phyloP scores from a whole-genome alignment of 2,113 vertebrate species.

The Platichthys stellatus region DNA sequence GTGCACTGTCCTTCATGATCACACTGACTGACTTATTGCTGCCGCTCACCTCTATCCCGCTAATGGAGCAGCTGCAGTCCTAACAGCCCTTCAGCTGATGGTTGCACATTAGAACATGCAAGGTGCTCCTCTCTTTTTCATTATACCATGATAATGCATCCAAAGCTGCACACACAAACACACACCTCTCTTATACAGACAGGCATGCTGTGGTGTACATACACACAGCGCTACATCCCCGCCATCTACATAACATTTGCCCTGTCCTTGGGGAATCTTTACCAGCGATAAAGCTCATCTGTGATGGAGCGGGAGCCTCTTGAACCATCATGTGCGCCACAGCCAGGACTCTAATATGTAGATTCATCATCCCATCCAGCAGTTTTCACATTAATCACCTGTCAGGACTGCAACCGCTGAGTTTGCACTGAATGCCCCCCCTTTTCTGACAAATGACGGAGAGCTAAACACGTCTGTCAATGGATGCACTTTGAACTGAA shows the following conservation, averaged over 20 bases:
- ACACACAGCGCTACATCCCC: constrained; percentile 13
- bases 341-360: constrained; percentile 59
- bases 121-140: constrained; percentile 57
- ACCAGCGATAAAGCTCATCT: constrained; percentile 35
- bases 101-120: constrained; percentile 65
- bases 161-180: constrained; percentile 20
- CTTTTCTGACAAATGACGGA: constrained; percentile 32
- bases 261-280: constrained; percentile 60
- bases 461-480: constrained; percentile 31
- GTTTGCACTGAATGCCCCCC: constrained; percentile 36
- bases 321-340: constrained; percentile 36
- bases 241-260: constrained; percentile 59
- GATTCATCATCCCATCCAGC: constrained; percentile 66
- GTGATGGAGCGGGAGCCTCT: constrained; percentile 33
- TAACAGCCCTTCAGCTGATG: constrained; percentile 72
- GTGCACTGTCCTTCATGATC: constrained; percentile 47
- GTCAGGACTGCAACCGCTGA: constrained; percentile 46
- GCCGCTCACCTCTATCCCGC: constrained; percentile 59
- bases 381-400: constrained; percentile 70
- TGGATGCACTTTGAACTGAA: not conserved
- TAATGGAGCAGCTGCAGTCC: constrained; percentile 64
- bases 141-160: constrained; percentile 61
- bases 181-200: not conserved
- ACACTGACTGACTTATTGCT: constrained; percentile 55
- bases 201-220: not conserved